A percentile compares a stretch with the other conserved stretches of the same genome.
These are phyloP conservation scores for Phodopus roborovskii DNA, from an alignment of 2,113 vertebrate genomes.

Conservation along the genomic window DNA sequence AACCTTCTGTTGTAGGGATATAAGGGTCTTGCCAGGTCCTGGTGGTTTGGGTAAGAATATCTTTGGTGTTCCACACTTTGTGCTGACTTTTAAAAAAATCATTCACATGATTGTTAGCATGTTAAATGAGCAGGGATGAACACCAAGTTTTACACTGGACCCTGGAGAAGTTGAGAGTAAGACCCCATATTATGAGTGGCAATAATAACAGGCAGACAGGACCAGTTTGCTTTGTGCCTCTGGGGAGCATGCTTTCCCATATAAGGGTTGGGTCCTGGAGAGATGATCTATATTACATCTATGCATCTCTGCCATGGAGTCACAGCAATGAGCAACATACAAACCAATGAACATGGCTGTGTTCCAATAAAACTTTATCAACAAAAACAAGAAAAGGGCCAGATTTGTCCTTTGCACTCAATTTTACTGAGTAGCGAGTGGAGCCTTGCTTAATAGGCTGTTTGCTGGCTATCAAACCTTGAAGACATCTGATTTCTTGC, in stretches of 20 bases:
- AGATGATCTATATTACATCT: neutral
- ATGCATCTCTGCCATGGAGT: accelerated
- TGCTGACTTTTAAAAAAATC: neutral
- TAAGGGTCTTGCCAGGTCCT: neutral
- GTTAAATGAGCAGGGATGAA: neutral
- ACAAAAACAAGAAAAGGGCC: neutral
- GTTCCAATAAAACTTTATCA: constrained; percentile 7
- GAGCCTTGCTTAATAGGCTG: neutral
- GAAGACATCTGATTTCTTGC: neutral
- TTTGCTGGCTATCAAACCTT: neutral
- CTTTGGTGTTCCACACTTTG: neutral
- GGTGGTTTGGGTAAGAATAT: neutral
- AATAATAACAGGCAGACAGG: neutral
- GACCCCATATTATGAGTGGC: neutral
- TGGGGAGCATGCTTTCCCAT: accelerated
- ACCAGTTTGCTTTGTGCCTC: neutral
- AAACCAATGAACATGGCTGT: accelerated
- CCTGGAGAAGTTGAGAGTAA: neutral
- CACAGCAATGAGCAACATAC: neutral
- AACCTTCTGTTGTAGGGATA: constrained; percentile 37
- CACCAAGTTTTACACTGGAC: neutral
- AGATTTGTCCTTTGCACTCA: neutral
- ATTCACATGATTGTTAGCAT: accelerated
- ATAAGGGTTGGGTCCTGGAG: neutral
- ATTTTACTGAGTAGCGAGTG: neutral